Base-by-base conservation (phyloP, 2,888 invertebrate species). In the Rhimphoctona megacephalus region DNA sequence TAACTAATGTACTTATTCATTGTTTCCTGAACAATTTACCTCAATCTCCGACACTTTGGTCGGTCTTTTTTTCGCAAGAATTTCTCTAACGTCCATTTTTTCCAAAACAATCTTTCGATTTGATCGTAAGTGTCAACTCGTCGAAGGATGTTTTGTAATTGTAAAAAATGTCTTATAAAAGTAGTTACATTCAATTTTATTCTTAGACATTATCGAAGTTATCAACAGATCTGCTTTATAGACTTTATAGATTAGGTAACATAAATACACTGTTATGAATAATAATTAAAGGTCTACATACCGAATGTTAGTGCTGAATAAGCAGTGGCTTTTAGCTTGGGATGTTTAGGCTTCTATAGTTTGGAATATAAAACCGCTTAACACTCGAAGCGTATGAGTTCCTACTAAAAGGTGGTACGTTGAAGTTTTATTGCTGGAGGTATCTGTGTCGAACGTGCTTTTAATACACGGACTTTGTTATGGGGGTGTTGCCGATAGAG, bases 401-500 rank as follows among this genome's bases (percentile, higher is more conserved):
- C 4, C 25, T 30, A 17, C 11, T 25, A 25, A 57, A 57, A 9
- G 57, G 25, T 22, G 57, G 25, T 22, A 25, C 43, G 11, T 43
- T 43, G 25, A 30, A 36, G 36, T 81, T 67, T 49, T 67, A 25
- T 39, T 54, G 17, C 36, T 33, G 36, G 11, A 8, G 33, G 64
- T 72, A 43, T 61, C 52, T 67, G 39, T 74, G 43, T 43, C 19
- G 66, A 76, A 69, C 76, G 76, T 69, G 61, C 74, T 76, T 76
- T 82, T 74, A 74, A 81, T 81, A 80, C 70, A 46, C 74, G 43
- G 33, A 43, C 66, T 80, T 83, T 77, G 80, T 86, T 81, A 86
- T 83, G 83, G 83, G 74, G 79, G 72, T 86, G 66, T 49, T 66
- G 80, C 46, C 57, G 66, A 81, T 66, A 49, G 52, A 77, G 70